Evolutionary conservation across 2,797 vertebrate genomes (phyloP), one percentile per base, ranked within the genome.

Genomic region (Gymnoscopelus microlampas): DNA sequence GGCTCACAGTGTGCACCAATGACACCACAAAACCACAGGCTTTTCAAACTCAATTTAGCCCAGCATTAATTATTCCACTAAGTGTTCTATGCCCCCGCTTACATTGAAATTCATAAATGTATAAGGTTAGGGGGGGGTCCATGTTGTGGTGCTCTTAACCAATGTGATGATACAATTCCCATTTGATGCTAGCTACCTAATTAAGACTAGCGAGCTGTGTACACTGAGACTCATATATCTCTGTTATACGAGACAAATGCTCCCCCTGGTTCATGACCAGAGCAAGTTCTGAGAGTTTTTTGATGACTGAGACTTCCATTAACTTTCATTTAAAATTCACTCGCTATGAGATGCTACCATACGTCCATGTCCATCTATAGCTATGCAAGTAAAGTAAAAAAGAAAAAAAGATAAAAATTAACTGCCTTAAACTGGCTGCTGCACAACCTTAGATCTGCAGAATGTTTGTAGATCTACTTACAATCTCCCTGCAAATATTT

Each of bases 41-140:
- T 88, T 85, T 91, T 93, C 90, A 92, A 86, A 91, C 89, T 90
- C 90, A 89, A 91, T 94, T 92, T 92, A 88, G 70, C 54, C 74
- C 73, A 0, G 82, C 85, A 92, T 93, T 91, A 93, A 93, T 93
- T 93, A 92, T 91, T 92, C 83, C 91, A 82, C 66, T 87, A 92
- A 92, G 88, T 89, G 89, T 89, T 91, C 77, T 67, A 70, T 83
- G 84, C 76, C 78, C 76, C 77, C 7, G 68, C 84, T 88, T 83
- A 84, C 86, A 91, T 71, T 82, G 75, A 84, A 82, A 86, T 87
- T 88, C 87, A 88, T 88, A 86, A 86, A 90, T 88, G 86, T 85
- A 85, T 88, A 87, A 83, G 86, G 86, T 92, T 89, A 83, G 74
- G 73, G 76, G 75, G 54, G n/a, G 13, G 54, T 39, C 71, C 77